Evolutionary conservation across 1,140 invertebrate species (phyloP).

Genomic region (Bombus sibiricus): DNA sequence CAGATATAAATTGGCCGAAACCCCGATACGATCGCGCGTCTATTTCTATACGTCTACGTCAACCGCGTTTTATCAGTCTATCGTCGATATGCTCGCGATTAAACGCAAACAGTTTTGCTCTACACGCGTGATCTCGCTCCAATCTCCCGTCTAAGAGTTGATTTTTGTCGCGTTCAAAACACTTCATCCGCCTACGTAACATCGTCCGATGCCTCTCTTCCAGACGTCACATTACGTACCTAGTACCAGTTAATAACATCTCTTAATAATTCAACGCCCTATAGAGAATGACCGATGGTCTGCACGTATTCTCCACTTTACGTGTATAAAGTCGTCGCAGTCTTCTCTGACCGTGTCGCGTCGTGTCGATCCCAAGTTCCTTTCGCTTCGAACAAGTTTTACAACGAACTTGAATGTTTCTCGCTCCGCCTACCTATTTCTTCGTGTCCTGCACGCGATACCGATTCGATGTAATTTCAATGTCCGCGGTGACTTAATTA

Average conservation of each 20-base stretch:
- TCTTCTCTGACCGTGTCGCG: neutral
- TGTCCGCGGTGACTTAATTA: conserved; percentile 50
- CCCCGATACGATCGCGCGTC: conserved; percentile 30
- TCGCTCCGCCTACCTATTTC: conserved; percentile 23
- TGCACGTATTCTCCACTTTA: neutral
- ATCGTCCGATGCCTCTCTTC: neutral
- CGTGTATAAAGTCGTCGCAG: neutral
- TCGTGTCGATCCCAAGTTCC: neutral
- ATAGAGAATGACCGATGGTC: neutral
- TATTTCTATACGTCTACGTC: conserved; percentile 40
- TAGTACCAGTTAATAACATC: no score
- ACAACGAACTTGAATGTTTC: conserved; percentile 13
- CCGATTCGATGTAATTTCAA: conserved; percentile 42
- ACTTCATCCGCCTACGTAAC: conserved; percentile 17
- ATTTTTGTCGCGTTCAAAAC: neutral
- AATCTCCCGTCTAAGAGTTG: neutral
- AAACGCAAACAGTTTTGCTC: neutral
- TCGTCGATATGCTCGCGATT: conserved; percentile 34
- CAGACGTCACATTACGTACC: neutral
- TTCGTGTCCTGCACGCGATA: conserved; percentile 25
- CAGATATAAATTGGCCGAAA: conserved; percentile 52
- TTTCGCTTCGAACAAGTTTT: neutral
- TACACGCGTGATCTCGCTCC: neutral
- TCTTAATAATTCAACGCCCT: no score
- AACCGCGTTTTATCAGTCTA: conserved; percentile 24